Percentiles rank a stretch among this genome's conserved stretches.
These are phyloP conservation scores for Tetragonula carbonaria DNA, from an alignment of 2,888 invertebrate species.

Conservation along the genomic window DNA sequence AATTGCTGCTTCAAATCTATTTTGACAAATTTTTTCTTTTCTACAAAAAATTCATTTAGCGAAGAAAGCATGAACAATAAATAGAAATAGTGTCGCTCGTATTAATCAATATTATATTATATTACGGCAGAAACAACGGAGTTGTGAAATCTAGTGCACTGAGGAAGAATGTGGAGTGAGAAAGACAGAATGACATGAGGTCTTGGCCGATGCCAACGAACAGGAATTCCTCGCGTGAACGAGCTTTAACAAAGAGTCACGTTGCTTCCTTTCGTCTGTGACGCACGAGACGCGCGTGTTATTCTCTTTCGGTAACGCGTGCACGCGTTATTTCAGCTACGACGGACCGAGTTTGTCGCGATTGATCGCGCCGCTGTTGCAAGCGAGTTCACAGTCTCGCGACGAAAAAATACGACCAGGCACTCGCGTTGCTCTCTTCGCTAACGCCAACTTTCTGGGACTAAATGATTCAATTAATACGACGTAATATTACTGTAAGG, in stretches of 20 bases:
- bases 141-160: neutral
- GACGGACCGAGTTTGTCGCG: neutral
- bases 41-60: too few species aligned
- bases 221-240: slow-evolving; percentile 23
- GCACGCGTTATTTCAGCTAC: slow-evolving; percentile 39
- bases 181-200: neutral
- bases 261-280: slow-evolving; percentile 28
- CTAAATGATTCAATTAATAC: neutral
- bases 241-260: slow-evolving; percentile 23
- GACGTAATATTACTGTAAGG: neutral
- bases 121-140: too few species aligned
- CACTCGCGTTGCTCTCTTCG: neutral
- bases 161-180: neutral
- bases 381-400: neutral
- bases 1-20: too few species aligned
- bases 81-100: too few species aligned
- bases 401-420: neutral
- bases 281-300: slow-evolving; percentile 24
- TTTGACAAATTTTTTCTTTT: too few species aligned
- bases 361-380: slow-evolving; percentile 20
- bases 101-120: too few species aligned
- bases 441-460: neutral
- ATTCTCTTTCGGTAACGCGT: slow-evolving; percentile 25
- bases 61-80: too few species aligned
- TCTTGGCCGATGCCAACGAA: neutral